Evolutionary conservation across 2,888 invertebrate genomes (phyloP), one percentile per base, ranked within the genome.

Genomic region (Eueremaeus valkanovi): DNA sequence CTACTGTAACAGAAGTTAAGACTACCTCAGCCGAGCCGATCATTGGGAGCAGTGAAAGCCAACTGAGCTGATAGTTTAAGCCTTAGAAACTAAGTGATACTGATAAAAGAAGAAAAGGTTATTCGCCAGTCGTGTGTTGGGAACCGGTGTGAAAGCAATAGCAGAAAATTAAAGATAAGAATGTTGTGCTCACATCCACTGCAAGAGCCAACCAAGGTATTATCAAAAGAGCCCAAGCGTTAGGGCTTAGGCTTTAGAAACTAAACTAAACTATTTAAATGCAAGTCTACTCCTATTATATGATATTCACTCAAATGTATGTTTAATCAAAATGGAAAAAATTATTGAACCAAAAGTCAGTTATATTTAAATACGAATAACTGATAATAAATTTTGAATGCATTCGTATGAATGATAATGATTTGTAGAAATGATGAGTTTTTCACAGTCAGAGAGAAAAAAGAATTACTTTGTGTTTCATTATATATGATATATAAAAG

Each of bases 151-250:
- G 58, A 29, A 42, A 58, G 21, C 29, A 55, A 51, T 21, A 27
- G n/a, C 73, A 73, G 55, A 73, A 51, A 49, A 73, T 55, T 55
- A 73, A 31, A 73, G 49, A 72, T 72, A 73, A 66, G 66, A 63
- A 24, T 36, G 29, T 36, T 40, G 55, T 13, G 40, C 33, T 63
- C 31, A 40, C n/a, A 66, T 21, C 55, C 3, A 58, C 58, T 58
- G 3, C 13, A 6, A 55, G 27, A 55, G 29, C 29, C 29, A 58
- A 58, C 29, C 31, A 11, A 36, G 66, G 66, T 66, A 66, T 66
- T 66, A 66, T 40, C 66, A 29, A n/a, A n/a, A n/a, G n/a, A 49
- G 49, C 49, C 49, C 21, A 49, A 49, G n/a, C 49, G n/a, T 49
- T 49, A 49, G 58, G 18, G 45, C 58, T 31, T 58, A 58, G 29